A percentile compares a stretch with the other conserved stretches of the same genome.
These are phyloP conservation scores for Drosophila lacteicornis DNA, from an alignment of 1,140 invertebrate species.

Conservation along the genomic window DNA sequence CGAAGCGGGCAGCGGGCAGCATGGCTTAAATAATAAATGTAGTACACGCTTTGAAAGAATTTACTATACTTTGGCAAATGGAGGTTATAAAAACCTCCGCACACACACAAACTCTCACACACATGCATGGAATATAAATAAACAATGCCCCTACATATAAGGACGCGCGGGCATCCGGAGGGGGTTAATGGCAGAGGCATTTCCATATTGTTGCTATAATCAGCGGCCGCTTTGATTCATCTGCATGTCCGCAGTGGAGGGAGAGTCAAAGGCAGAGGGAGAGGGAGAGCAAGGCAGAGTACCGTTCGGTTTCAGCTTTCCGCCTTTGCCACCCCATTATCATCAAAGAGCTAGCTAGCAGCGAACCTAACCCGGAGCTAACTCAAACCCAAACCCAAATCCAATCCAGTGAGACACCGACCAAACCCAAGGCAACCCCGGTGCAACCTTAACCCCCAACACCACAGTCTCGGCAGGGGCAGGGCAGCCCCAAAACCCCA, in stretches of 20 bases:
- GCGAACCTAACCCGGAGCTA: slow-evolving; percentile 54
- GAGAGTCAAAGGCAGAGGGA: not conserved
- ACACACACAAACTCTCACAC: slow-evolving; percentile 26
- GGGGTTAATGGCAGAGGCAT: slow-evolving; percentile 54
- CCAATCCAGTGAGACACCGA: slow-evolving; percentile 23
- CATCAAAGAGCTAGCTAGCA: slow-evolving; percentile 51
- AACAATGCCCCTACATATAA: slow-evolving; percentile 72
- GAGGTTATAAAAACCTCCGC: slow-evolving; percentile 75
- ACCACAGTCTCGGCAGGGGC: not conserved
- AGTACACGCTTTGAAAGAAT: slow-evolving; percentile 81
- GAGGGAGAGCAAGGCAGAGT: slow-evolving; percentile 48
- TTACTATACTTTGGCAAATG: slow-evolving; percentile 80
- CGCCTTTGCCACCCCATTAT: slow-evolving; percentile 57
- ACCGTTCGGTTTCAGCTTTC: slow-evolving; percentile 54
- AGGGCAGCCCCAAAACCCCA: slow-evolving; percentile 3
- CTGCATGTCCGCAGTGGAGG: slow-evolving; percentile 61
- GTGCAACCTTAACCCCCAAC: slow-evolving; percentile 34
- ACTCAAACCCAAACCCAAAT: slow-evolving; percentile 34
- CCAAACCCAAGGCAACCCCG: slow-evolving; percentile 29
- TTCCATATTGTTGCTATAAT: slow-evolving; percentile 82
- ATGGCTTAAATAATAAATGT: slow-evolving; percentile 80
- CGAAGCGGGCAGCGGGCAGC: slow-evolving; percentile 32
- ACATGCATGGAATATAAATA: slow-evolving; percentile 68
- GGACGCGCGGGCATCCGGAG: slow-evolving; percentile 35
- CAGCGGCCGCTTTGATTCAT: slow-evolving; percentile 80